A percentile compares a stretch with the other conserved stretches of the same genome.
phyloP scores from a whole-genome alignment of 1,140 invertebrate genomes.

The Calephelis nemesis region DNA sequence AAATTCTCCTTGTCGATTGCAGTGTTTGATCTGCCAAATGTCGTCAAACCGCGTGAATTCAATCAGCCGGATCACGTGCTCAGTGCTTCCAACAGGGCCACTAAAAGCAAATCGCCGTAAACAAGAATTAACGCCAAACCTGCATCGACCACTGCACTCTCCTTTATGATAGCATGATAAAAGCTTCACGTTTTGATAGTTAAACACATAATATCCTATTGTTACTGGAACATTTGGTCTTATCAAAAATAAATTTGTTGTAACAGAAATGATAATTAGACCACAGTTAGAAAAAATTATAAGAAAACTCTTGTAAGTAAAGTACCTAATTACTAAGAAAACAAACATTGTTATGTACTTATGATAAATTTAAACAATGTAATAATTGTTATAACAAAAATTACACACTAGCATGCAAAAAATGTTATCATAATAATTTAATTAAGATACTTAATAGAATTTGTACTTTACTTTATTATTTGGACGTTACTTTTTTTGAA shows the following conservation, averaged over 20 bases:
- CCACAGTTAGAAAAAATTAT: too few species aligned
- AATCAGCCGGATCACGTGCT: conserved; percentile 43
- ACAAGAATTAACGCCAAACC: conserved; percentile 71
- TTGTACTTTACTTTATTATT: too few species aligned
- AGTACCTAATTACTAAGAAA: too few species aligned
- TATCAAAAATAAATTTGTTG: neutral
- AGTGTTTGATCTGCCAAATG: conserved; percentile 12
- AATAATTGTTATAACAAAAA: too few species aligned
- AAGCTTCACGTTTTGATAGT: conserved; percentile 52
- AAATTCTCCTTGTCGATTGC: conserved; percentile 21
- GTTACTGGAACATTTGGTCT: conserved; percentile 9
- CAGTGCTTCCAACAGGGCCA: conserved; percentile 49
- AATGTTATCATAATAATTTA: too few species aligned
- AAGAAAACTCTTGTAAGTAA: too few species aligned
- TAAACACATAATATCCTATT: conserved; percentile 27
- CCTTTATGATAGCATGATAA: conserved; percentile 65
- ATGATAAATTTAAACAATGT: too few species aligned
- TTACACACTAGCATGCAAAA: too few species aligned
- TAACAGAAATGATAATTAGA: too few species aligned
- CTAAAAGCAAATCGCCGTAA: conserved; percentile 72
- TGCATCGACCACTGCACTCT: conserved; percentile 63
- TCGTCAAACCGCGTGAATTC: conserved; percentile 35
- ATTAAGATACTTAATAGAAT: too few species aligned
- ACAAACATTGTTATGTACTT: too few species aligned
- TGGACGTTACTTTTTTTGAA: too few species aligned